Conservation (phyloP, 2,888 invertebrate species). For the Melanchra persicariae region DNA sequence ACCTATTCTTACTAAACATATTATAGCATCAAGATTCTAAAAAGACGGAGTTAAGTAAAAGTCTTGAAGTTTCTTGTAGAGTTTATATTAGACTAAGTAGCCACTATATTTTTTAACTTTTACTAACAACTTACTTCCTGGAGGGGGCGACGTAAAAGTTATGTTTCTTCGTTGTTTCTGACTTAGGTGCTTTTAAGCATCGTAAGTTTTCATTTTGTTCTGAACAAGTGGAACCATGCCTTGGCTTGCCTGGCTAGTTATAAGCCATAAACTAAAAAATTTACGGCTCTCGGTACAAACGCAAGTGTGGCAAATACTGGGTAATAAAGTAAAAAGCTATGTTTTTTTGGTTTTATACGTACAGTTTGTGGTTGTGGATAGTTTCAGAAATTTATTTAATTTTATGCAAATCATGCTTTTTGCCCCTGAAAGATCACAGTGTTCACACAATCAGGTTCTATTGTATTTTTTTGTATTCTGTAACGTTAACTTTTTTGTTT, state of each 20-base stretch:
- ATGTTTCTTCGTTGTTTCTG: constrained; percentile 64
- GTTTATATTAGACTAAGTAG: constrained; percentile 60
- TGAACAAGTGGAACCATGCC: constrained; percentile 40
- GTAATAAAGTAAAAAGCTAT: constrained; percentile 16
- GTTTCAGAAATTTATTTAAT: constrained; percentile 4
- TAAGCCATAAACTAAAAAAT: constrained; percentile 51
- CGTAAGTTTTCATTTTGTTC: constrained; percentile 62
- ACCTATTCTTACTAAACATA: constrained; percentile 6
- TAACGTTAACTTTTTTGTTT: too few relatives aligned
- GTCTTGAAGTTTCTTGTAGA: constrained; percentile 46
- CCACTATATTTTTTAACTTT: constrained; percentile 62
- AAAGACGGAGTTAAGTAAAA: constrained; percentile 41
- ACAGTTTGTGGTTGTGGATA: not conserved
- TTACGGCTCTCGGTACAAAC: constrained; percentile 38
- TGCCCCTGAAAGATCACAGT: not conserved
- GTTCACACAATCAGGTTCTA: not conserved
- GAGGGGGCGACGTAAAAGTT: constrained; percentile 58
- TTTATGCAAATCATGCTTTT: not conserved
- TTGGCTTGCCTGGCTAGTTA: constrained; percentile 24
- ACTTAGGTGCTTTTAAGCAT: constrained; percentile 60
- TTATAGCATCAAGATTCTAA: constrained; percentile 37
- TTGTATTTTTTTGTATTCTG: too few relatives aligned
- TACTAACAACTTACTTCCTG: constrained; percentile 53
- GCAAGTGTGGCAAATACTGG: constrained; percentile 44
- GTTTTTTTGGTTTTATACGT: constrained; percentile 8